Evolutionary conservation across 2,113 vertebrate genomes (phyloP), one percentile per base, ranked within the genome.

Genomic region (Salvelinus namaycush): DNA sequence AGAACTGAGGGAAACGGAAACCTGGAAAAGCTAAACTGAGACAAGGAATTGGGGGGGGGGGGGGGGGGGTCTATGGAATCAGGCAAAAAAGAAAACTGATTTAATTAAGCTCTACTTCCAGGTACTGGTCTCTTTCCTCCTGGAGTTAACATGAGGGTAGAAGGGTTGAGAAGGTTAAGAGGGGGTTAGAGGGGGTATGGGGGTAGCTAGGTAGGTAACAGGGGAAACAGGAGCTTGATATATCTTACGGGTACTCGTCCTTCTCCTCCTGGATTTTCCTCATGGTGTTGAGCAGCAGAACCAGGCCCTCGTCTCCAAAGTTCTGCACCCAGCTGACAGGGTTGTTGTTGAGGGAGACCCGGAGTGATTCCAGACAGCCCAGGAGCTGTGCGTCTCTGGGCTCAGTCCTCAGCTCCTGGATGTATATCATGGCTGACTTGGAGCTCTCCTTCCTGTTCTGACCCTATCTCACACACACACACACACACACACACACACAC

Each of bases 271-370:
- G 95, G 2, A 97, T 91, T 80, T 87, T 92, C 90, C 87, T 93
- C 18, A 98, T 91, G 68, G 94, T 95, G 60, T 77, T 90, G 72
- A 97, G 87, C 76, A 98, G 91, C 72, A 94, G 89, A 24, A 88
- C 88, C 68, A 97, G 90, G 12, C 96, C 96, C 39, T 97, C 96
- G 54, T 88, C 85, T 83, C 96, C 96, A 93, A 98, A 98, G 68
- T 93, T 96, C 87, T 97, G 96, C 54, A 98, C 95, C 96, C 96
- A 98, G 83, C 96, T 97, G 91, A 98, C 96, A 71, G 96, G 96
- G 82, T 98, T 98, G 88, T 96, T 98, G 83, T 94, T 97, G 76
- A 98, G 95, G 18, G 96, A 97, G 16, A 98, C 95, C 65, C 96
- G 87, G 9, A 98, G 92, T 62, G 96, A 97, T 81, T 98, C 96